These are phyloP conservation scores for Gymnothorax javanicus DNA, from an alignment of 2,797 vertebrate species.

Conservation along the genomic window DNA sequence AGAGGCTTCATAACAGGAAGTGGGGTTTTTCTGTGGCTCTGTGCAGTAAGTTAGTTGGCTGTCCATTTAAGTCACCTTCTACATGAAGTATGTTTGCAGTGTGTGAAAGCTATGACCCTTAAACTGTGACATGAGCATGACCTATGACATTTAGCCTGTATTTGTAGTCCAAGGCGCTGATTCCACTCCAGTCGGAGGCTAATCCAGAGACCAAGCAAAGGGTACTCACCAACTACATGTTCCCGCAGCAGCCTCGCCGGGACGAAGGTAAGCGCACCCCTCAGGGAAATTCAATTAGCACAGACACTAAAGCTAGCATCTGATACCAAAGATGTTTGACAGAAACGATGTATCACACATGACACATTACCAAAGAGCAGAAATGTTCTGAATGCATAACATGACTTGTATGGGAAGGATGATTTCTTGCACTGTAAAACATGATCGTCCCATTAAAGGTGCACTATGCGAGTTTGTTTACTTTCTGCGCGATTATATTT, in stretches of 20 bases:
- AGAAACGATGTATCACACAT: no score
- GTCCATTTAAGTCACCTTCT: neutral
- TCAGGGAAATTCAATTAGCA: neutral
- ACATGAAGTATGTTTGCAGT: neutral
- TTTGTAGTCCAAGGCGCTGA: slow-evolving; percentile 95
- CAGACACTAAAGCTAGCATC: neutral
- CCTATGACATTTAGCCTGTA: neutral
- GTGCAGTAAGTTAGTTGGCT: neutral
- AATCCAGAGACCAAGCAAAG: slow-evolving; percentile 98
- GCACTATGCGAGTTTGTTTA: no score
- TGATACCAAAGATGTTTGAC: neutral
- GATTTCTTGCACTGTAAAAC: no score
- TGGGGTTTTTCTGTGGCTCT: neutral
- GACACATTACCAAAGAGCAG: no score
- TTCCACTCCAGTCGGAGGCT: slow-evolving; percentile 97
- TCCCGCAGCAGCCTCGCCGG: slow-evolving; percentile 95
- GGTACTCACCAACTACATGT: slow-evolving; percentile 99
- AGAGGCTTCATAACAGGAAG: slow-evolving; percentile 19
- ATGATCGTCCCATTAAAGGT: no score
- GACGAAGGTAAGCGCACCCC: slow-evolving; percentile 83
- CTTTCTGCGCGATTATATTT: no score
- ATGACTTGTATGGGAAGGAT: no score
- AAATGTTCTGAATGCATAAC: no score
- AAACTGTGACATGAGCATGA: no score
- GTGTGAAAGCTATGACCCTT: neutral